Evolutionary conservation across 2,888 invertebrate species (phyloP).

Genomic region (Biston betularia): DNA sequence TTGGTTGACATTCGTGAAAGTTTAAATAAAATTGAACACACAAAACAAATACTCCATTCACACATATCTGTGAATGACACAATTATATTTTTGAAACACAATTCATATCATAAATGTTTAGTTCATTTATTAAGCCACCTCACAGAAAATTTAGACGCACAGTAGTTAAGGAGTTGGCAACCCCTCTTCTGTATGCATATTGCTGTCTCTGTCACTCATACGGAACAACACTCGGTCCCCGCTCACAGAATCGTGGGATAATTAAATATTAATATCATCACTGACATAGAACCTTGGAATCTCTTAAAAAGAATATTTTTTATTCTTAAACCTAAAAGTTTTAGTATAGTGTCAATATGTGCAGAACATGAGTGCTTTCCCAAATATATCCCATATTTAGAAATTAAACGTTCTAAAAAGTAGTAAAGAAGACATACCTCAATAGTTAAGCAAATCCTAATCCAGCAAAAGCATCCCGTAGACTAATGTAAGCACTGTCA

Average conservation of each 20-base stretch:
- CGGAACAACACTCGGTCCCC: conserved; percentile 63
- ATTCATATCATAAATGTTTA: no score
- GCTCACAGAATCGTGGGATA: conserved; percentile 75
- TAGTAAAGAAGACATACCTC: conserved; percentile 54
- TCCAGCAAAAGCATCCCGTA: conserved; percentile 70
- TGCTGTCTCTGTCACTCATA: conserved; percentile 69
- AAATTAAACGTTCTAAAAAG: no score
- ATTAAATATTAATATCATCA: conserved; percentile 83
- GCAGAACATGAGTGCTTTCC: no score
- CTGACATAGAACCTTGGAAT: conserved; percentile 53
- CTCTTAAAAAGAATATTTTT: conserved; percentile 12
- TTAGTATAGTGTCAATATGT: neutral
- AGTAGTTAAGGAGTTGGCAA: conserved; percentile 69
- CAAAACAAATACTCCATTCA: no score
- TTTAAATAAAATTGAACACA: no score
- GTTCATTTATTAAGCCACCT: conserved; percentile 34
- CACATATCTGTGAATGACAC: neutral
- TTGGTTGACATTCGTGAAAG: no score
- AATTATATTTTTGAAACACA: conserved; percentile 10
- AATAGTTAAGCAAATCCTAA: conserved; percentile 65
- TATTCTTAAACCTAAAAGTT: neutral
- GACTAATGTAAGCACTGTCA: conserved; percentile 69
- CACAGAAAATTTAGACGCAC: conserved; percentile 65
- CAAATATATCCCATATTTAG: no score
- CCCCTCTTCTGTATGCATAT: conserved; percentile 70